Evolutionary conservation across 2,113 vertebrate genomes (phyloP), one percentile per base, ranked within the genome.

Genomic region (Lepus timidus): DNA sequence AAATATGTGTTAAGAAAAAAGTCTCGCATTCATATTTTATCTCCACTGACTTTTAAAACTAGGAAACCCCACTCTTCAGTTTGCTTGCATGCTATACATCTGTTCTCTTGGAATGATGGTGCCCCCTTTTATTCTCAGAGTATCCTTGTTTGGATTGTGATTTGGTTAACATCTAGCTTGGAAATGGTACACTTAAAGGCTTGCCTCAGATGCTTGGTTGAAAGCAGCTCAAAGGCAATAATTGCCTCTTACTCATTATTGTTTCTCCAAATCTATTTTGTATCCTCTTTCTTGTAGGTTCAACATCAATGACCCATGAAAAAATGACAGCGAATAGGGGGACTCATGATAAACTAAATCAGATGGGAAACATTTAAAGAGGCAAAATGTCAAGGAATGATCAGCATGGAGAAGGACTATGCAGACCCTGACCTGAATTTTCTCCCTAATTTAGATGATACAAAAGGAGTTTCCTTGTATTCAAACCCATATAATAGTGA

Each of bases 1-100:
- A 85, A 89, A 79, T 61, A 27, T 64, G 39, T 84, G 22, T 67
- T 85, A 44, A 65, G 36, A 51, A 85, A 80, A 95, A 70, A 61
- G n/a, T 79, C 44, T 81, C 82, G 13, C 3, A 92, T 6, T 14
- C 29, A 85, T 79, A 49, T 65, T 85, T 90, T 82, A 75, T 58
- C 22, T 68, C 86, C 25, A 52, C 25, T 71, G 76, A 65, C 4
- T n/a, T 79, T 78, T 75, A 70, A 67, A 96, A 65, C 16, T 44
- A 58, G 3, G 25, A 67, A 2, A 39, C 1, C 9, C 10, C 25
- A 74, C 1, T 11, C 25, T 75, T 68, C 4, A 83, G 61, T 82
- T 87, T 84, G 6, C 31, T 27, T 88, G 6, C 73, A 89, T 16
- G 14, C 6, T n/a, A 33, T 19, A 79, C 8, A 58, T 9, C n/a